These are phyloP conservation scores for Zaprionus obscuricornis DNA, from an alignment of 2,888 invertebrate species.

Conservation along the genomic window DNA sequence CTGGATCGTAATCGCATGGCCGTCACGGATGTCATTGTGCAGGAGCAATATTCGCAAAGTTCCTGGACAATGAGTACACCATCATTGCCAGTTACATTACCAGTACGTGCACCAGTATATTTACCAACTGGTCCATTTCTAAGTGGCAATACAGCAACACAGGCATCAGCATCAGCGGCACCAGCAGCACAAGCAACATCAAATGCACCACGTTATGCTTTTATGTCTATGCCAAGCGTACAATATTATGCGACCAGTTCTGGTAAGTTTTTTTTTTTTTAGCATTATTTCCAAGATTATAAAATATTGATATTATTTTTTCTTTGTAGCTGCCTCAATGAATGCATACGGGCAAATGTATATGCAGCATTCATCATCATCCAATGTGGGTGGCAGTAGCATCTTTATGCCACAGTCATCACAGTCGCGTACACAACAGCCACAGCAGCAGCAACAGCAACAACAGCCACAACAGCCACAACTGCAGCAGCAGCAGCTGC, in stretches of 20 bases:
- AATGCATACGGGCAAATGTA: conserved; percentile 39
- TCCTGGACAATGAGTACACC: conserved; percentile 51
- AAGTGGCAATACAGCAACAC: not conserved
- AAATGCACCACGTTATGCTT: conserved; percentile 7
- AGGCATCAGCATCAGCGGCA: not conserved
- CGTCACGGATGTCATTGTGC: conserved; percentile 53
- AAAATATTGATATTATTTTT: not conserved
- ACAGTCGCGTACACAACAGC: conserved; percentile 1
- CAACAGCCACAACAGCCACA: not conserved
- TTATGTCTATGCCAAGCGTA: conserved; percentile 21
- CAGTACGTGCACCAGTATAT: conserved; percentile 8
- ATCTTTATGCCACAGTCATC: conserved; percentile 18
- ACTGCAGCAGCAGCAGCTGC: not conserved
- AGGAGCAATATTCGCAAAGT: conserved; percentile 59
- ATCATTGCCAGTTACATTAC: conserved; percentile 7
- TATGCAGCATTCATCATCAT: conserved; percentile 38
- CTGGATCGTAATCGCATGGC: conserved; percentile 53
- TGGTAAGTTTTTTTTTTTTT: conserved; percentile 45
- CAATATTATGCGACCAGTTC: conserved; percentile 51
- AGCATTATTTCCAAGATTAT: not conserved
- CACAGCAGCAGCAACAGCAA: not conserved
- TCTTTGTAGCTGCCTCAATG: conserved; percentile 44
- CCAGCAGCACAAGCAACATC: not conserved
- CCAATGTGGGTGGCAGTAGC: conserved; percentile 24
- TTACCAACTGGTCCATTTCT: conserved; percentile 4